These are phyloP conservation scores for Dissostichus mawsoni DNA, from an alignment of 2,113 vertebrate genomes.

Conservation along the genomic window DNA sequence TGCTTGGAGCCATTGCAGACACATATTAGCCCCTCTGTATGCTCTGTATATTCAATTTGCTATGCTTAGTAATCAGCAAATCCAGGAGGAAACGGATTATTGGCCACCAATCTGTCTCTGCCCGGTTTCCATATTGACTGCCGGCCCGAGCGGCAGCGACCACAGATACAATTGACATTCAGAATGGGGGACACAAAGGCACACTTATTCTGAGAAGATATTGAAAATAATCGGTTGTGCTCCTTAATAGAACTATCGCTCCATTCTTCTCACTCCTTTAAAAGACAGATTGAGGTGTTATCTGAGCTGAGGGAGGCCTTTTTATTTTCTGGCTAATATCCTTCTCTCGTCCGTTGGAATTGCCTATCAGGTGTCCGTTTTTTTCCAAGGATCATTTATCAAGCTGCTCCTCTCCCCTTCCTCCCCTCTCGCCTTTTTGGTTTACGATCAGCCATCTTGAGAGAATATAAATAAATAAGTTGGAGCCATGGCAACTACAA, in stretches of 20 bases:
- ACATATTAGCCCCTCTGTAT: slow-evolving; percentile 18
- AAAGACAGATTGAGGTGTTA: slow-evolving; percentile 68
- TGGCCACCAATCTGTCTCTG: slow-evolving; percentile 29
- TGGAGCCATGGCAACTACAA: slow-evolving; percentile 33
- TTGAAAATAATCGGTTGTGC: slow-evolving; percentile 44
- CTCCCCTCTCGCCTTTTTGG: neutral
- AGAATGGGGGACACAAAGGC: slow-evolving; percentile 17
- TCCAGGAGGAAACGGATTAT: slow-evolving; percentile 44
- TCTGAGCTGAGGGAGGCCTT: slow-evolving; percentile 59
- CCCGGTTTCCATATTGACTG: slow-evolving; percentile 37
- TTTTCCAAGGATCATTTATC: slow-evolving; percentile 56
- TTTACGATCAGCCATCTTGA: slow-evolving; percentile 43
- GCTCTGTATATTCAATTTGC: slow-evolving; percentile 13
- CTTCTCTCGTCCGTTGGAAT: slow-evolving; percentile 20
- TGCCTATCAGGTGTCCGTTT: slow-evolving; percentile 54
- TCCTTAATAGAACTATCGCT: slow-evolving; percentile 50
- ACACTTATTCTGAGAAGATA: slow-evolving; percentile 29
- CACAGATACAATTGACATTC: slow-evolving; percentile 45
- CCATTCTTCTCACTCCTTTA: slow-evolving; percentile 36
- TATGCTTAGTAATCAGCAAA: slow-evolving; percentile 36
- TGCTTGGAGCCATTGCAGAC: slow-evolving; percentile 8
- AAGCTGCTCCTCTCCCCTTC: slow-evolving; percentile 25
- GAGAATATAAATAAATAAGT: slow-evolving; percentile 59
- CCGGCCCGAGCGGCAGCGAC: neutral
- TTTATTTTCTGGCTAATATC: slow-evolving; percentile 62